Conservation (phyloP, 35 echinoderm and acorn worm genomes). For the Patiria miniata region DNA sequence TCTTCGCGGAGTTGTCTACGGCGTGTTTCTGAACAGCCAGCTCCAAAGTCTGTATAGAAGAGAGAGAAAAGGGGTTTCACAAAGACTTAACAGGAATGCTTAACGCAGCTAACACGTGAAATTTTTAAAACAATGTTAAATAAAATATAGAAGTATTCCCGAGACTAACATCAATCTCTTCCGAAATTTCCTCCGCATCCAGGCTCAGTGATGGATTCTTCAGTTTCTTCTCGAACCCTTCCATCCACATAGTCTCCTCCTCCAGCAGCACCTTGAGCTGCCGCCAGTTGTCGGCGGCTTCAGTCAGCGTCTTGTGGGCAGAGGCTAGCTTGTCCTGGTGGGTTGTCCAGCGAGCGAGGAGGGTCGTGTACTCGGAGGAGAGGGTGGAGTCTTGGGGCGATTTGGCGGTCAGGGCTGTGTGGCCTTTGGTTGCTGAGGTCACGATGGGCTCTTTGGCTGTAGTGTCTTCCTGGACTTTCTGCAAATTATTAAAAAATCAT, state of each 20-base stretch:
- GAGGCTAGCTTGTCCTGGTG: conserved; percentile 54
- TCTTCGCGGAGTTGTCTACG: conserved; percentile 69
- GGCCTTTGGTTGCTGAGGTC: conserved; percentile 39
- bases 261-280: conserved; percentile 66
- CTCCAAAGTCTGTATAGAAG: conserved; percentile 64
- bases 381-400: conserved; percentile 37
- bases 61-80: neutral
- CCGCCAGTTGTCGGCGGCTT: conserved; percentile 79
- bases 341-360: conserved; percentile 56
- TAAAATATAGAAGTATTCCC: no score
- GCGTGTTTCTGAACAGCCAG: conserved; percentile 80
- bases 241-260: conserved; percentile 92
- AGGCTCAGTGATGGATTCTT: conserved; percentile 82
- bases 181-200: conserved; percentile 94
- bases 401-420: conserved; percentile 38
- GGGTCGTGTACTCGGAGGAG: conserved; percentile 43
- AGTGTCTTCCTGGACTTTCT: conserved; percentile 72
- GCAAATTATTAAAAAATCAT: neutral
- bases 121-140: no score
- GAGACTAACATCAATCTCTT: conserved; percentile 89
- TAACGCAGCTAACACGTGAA: no score
- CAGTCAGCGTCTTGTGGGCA: conserved; percentile 68
- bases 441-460: conserved; percentile 61
- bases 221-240: conserved; percentile 89
- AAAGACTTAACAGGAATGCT: neutral